Conservation (phyloP, 2,888 invertebrate genomes). For the Aporophyla lueneburgensis region DNA sequence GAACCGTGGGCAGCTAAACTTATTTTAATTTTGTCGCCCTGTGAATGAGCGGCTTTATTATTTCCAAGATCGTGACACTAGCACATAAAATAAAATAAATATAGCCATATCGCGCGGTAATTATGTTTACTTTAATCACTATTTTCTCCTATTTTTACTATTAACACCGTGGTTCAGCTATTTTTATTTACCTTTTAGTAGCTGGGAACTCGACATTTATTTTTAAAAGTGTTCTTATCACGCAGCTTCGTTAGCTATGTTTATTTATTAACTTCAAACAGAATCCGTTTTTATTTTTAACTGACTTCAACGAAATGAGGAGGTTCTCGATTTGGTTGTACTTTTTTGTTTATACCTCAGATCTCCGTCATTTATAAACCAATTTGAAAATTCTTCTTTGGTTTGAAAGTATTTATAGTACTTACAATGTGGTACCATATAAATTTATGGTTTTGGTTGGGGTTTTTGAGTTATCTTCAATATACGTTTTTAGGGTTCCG, state of each 20-base stretch:
- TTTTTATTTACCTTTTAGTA: conserved; percentile 38
- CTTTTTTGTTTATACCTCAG: too few relatives aligned
- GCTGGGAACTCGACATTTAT: conserved; percentile 27
- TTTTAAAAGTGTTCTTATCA: conserved; percentile 27
- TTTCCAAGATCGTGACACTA: conserved; percentile 69
- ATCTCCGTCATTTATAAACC: too few relatives aligned
- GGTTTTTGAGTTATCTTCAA: too few relatives aligned
- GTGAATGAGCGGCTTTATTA: conserved; percentile 8
- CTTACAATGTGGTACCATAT: too few relatives aligned
- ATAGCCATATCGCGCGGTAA: conserved; percentile 69
- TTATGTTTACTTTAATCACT: conserved; percentile 69
- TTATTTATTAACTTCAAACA: conserved; percentile 22
- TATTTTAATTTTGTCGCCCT: not conserved
- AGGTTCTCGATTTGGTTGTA: too few relatives aligned
- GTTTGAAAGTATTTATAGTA: too few relatives aligned
- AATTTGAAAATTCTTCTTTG: too few relatives aligned
- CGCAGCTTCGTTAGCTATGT: conserved; percentile 11
- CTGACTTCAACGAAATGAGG: too few relatives aligned
- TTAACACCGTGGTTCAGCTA: conserved; percentile 47
- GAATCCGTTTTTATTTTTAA: not conserved
- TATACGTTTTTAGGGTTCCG: too few relatives aligned
- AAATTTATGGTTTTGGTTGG: too few relatives aligned
- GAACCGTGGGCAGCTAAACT: not conserved
- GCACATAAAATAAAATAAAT: conserved; percentile 72
- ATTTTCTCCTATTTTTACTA: conserved; percentile 68